phyloP scores from a whole-genome alignment of 2,888 invertebrate genomes.

The Orthosia incerta region DNA sequence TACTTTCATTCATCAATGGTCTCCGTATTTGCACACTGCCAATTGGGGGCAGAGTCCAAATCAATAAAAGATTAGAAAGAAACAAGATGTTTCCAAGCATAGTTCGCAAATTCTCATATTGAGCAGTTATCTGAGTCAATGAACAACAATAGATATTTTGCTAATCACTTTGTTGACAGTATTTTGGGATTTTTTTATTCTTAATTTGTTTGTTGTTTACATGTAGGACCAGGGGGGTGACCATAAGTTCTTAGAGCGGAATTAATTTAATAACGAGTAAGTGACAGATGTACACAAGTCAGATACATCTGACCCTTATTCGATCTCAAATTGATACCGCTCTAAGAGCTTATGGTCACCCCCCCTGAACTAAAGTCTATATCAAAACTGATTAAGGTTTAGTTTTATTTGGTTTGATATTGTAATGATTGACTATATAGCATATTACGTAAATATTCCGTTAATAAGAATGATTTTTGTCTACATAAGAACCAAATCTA shows the following conservation, averaged over 20 bases:
- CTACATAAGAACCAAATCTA: no score
- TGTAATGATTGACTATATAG: not conserved
- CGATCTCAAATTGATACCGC: no score
- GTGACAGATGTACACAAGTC: no score
- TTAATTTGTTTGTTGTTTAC: slow-evolving; percentile 50
- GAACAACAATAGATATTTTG: slow-evolving; percentile 51
- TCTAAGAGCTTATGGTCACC: no score
- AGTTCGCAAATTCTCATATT: slow-evolving; percentile 23
- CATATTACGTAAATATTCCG: not conserved
- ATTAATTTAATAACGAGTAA: no score
- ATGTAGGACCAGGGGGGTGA: not conserved
- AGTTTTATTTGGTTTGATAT: not conserved
- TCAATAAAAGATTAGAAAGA: slow-evolving; percentile 68
- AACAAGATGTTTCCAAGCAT: slow-evolving; percentile 60
- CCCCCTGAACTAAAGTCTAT: no score
- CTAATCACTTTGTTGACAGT: slow-evolving; percentile 78
- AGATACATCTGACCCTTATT: no score
- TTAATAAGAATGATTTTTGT: no score
- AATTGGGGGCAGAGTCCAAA: slow-evolving; percentile 73
- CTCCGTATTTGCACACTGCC: slow-evolving; percentile 34
- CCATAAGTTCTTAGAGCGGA: no score
- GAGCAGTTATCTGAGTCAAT: slow-evolving; percentile 47
- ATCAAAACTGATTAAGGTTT: not conserved
- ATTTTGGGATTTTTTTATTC: slow-evolving; percentile 42
- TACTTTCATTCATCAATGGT: not conserved